Evolutionary conservation across 2,113 vertebrate species (phyloP).

Genomic region (Macroglossus sobrinus): DNA sequence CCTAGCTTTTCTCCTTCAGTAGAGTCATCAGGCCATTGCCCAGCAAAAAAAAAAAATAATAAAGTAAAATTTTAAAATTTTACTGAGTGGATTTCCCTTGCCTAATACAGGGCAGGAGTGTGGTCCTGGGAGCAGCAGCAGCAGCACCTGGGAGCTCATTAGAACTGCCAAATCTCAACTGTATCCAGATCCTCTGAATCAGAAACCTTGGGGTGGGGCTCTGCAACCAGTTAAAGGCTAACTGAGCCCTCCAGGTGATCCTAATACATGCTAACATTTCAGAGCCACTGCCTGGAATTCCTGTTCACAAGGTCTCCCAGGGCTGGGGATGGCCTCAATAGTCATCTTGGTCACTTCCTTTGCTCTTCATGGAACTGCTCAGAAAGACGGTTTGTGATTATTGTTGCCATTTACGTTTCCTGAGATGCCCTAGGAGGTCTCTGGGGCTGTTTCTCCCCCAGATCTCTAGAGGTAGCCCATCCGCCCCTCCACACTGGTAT

Average conservation of each 20-base stretch:
- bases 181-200: neutral
- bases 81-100: neutral
- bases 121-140: neutral
- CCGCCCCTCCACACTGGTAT: neutral
- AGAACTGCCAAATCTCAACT: neutral
- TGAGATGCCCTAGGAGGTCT: neutral
- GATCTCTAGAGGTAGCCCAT: neutral
- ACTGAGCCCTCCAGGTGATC: neutral
- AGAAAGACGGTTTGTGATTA: neutral
- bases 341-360: neutral
- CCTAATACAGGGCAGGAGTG: neutral
- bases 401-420: neutral
- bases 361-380: neutral
- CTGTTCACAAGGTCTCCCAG: neutral
- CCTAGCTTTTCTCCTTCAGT: neutral
- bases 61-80: neutral
- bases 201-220: neutral
- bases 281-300: neutral
- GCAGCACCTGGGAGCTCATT: neutral
- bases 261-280: neutral
- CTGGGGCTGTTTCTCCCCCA: neutral
- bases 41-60: neutral
- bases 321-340: neutral
- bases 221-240: rapidly evolving
- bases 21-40: neutral